These are phyloP conservation scores for Melanotaenia pygmaea DNA, from an alignment of 2,797 vertebrate species.

Conservation along the genomic window DNA sequence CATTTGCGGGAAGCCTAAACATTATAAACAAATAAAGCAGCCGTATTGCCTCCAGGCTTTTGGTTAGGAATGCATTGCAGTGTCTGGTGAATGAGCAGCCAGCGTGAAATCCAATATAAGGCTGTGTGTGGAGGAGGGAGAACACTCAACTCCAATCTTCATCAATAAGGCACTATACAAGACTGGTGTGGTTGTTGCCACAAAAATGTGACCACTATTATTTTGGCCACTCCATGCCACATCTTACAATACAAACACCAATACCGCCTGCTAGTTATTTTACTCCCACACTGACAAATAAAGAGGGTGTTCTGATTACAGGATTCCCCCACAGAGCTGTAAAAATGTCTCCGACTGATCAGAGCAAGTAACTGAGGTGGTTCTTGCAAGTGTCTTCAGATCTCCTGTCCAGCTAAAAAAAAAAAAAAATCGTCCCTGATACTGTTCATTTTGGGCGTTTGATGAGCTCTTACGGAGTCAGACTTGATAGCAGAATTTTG, in stretches of 20 bases:
- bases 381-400: constrained; percentile 23
- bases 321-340: constrained; percentile 24
- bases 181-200: constrained; percentile 66
- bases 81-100: constrained; percentile 82
- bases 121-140: constrained; percentile 62
- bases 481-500: constrained; percentile 28
- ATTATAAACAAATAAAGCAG: constrained; percentile 86
- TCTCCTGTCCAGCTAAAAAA: constrained; percentile 22
- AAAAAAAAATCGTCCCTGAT: constrained; percentile 28
- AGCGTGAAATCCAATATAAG: constrained; percentile 80
- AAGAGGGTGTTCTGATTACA: constrained; percentile 17
- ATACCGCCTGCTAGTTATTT: constrained; percentile 33
- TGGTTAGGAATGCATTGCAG: constrained; percentile 78
- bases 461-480: constrained; percentile 19
- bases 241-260: constrained; percentile 39
- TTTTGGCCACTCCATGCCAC: constrained; percentile 62
- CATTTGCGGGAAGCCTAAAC: constrained; percentile 82
- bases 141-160: constrained; percentile 76
- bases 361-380: constrained; percentile 22
- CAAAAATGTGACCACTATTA: constrained; percentile 62
- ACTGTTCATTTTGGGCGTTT: constrained; percentile 29
- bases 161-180: constrained; percentile 76
- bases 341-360: constrained; percentile 51
- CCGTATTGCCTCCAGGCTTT: constrained; percentile 78
- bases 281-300: constrained; percentile 18